Base-by-base conservation (phyloP, 2,888 invertebrate species). In the Diaphora mendica region DNA sequence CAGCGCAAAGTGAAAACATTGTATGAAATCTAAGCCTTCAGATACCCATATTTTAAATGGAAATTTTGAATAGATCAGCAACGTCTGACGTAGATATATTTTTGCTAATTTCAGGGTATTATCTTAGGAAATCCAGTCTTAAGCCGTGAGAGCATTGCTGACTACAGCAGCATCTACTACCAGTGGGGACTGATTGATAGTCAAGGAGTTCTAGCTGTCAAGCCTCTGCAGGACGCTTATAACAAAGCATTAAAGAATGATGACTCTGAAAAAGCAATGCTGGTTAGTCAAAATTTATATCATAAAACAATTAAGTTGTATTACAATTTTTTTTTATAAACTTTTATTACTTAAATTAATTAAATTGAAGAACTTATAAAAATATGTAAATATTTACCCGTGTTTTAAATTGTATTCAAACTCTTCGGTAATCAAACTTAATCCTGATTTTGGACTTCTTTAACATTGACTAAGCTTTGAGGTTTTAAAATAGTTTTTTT, bases 81-180 rank as follows among this genome's bases (percentile, higher is more conserved):
- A 5, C 7, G 35, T 35, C 35, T 35, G 0, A 33, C 33, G 1
- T 15, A n/a, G n/a, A 17, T 26, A 30, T 3, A 11, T 3, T 62
- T 30, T 30, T 62, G 1, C 39, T 55, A 11, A 59, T 90, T 90
- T 3, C 89, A 96, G 96, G 96, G 96, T 44, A 79, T 96, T 74
- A 96, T 96, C 26, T 89, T 96, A 83, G 96, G 96, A 0, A 96
- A 96, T 77, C 96, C 96, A 3, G 90, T 96, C 30, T 87, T 96
- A 67, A 96, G 96, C 78, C 96, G 96, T 0, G 90, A 90, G 26
- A 93, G 93, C 72, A 91, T 95, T 84, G 86, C 93, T 13, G 92
- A 96, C 82, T 94, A 95, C 78, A 94, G 93, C 4, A 86, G 91
- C 1, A 91, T 93, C 72, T 94, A 94, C 79, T 96, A 95, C 86